Base-by-base conservation (phyloP, 2,888 invertebrate genomes). In the Hydrotaea diabolus region DNA sequence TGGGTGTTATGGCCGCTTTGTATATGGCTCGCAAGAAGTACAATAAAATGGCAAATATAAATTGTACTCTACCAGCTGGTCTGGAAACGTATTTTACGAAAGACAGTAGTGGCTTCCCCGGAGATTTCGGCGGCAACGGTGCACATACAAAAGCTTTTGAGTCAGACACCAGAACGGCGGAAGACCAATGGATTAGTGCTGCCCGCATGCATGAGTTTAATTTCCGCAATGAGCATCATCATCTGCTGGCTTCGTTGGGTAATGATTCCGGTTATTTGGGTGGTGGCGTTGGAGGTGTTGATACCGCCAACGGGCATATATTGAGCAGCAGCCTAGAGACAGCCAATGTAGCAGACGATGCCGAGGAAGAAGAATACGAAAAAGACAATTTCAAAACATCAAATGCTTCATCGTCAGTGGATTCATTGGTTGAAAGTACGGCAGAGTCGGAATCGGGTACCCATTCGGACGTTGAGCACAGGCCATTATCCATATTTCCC, bases 11-110 rank as follows among this genome's bases (percentile, higher is more conserved):
- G 64, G 80, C 86, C 0, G 82, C 87, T 1, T 77, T 87, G n/a
- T 88, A 90, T 39, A 81, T 88, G 43, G 85, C 80, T 5, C 89
- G 89, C 39, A 88, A 89, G 13, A 91, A 92, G 79, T 89, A 88
- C 53, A 88, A 88, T 43, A 89, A 89, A 86, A 92, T 92, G 92
- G 89, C 91, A 0, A 89, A 91, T 69, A 92, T 92, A 75, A 86
- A 88, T 13, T 86, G 90, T 31, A 89, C 87, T 13, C 83, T 92
- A 66, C 92, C 92, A 8, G 88, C 89, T 17, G 92, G 91, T 11
- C 85, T 91, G 2, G 88, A 89, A 74, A 89, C 89, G 21, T 88
- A 88, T 5, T 82, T 89, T 1, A 89, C 88, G 31, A 90, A 90
- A n/a, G 89, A 89, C 64, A 77, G 83, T 9, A 53, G 21, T 31